Evolutionary conservation across 2,797 vertebrate species (phyloP).

Genomic region (Rhyacichthys aspro): DNA sequence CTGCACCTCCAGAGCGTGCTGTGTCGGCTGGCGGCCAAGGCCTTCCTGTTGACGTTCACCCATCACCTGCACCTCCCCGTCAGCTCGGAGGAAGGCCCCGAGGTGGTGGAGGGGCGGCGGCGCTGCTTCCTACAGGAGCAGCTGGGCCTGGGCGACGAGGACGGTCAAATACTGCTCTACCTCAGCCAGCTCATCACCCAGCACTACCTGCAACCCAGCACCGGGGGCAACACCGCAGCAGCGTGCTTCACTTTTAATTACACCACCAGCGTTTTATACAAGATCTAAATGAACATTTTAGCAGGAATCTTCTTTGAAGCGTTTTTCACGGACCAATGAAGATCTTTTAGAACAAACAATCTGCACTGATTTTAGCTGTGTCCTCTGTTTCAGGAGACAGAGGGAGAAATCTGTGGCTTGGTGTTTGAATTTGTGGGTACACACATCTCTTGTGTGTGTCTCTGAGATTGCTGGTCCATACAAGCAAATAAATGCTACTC

Average conservation of each 20-base stretch:
- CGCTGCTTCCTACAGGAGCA: slow-evolving; percentile 88
- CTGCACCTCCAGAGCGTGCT: slow-evolving; percentile 90
- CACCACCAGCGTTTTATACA: slow-evolving; percentile 94
- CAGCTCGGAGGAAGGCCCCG: slow-evolving; percentile 78
- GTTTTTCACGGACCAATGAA: slow-evolving; percentile 41
- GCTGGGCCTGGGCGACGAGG: slow-evolving; percentile 89
- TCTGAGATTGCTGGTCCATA: slow-evolving; percentile 19
- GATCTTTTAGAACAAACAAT: slow-evolving; percentile 26
- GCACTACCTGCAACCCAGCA: slow-evolving; percentile 83
- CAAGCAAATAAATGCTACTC: slow-evolving; percentile 9
- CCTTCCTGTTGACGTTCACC: slow-evolving; percentile 94
- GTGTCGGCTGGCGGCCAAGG: slow-evolving; percentile 89
- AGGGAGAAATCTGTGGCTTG: slow-evolving; percentile 20
- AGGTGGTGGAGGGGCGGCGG: slow-evolving; percentile 79
- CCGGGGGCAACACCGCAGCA: slow-evolving; percentile 57
- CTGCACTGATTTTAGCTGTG: slow-evolving; percentile 44
- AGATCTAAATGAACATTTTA: slow-evolving; percentile 84
- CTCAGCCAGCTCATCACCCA: slow-evolving; percentile 92
- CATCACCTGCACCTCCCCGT: slow-evolving; percentile 94
- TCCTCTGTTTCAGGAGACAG: too few species aligned
- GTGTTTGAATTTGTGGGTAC: slow-evolving; percentile 30
- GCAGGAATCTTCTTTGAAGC: slow-evolving; percentile 25
- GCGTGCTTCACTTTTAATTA: slow-evolving; percentile 91
- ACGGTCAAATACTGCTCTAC: slow-evolving; percentile 89
- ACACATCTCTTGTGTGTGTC: slow-evolving; percentile 12